Base-by-base conservation (phyloP, 2,113 vertebrate species). In the Rousettus leschenaultii region DNA sequence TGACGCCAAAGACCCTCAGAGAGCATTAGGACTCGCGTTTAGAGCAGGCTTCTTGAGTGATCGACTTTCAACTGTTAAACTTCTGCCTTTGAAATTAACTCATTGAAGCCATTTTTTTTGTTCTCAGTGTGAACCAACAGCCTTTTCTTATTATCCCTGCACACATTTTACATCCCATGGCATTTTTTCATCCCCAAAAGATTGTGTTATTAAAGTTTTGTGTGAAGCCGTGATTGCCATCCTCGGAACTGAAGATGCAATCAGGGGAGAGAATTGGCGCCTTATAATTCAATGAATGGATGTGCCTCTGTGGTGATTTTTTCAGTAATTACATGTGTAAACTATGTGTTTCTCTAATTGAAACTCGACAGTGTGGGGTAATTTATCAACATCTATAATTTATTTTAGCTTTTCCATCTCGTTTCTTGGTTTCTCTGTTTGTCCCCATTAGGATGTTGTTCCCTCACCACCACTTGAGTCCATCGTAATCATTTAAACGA, bases 261-360 rank as follows among this genome's bases (percentile, higher is more conserved):
- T 99, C 98, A 98, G 94, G 96, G 91, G 22, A 95, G 93, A 96
- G 92, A 98, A 97, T 97, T 97, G 97, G 85, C 95, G 95, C 93
- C 97, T 97, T 97, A 75, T 97, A 97, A 98, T 98, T 98, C 97
- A 98, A 86, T 77, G 97, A 98, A 97, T 97, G 85, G 88, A 97
- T 98, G 95, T 84, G 93, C 93, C 98, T 96, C 97, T 85, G 45
- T 70, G 74, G 92, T 96, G 96, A 98, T 97, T 98, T 97, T 91
- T 97, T 86, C 86, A 57, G 94, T 96, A 98, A 98, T 98, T 97
- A 97, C 97, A 97, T 97, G 90, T 95, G 96, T 95, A 97, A 98
- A 98, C 94, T 95, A 61, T 97, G 97, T 95, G 98, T 97, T 98
- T 95, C 97, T 97, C 95, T 98, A 98, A 98, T 96, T 98, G 97